These are phyloP conservation scores for Parnassius apollo DNA, from an alignment of 2,888 invertebrate genomes.

Conservation along the genomic window DNA sequence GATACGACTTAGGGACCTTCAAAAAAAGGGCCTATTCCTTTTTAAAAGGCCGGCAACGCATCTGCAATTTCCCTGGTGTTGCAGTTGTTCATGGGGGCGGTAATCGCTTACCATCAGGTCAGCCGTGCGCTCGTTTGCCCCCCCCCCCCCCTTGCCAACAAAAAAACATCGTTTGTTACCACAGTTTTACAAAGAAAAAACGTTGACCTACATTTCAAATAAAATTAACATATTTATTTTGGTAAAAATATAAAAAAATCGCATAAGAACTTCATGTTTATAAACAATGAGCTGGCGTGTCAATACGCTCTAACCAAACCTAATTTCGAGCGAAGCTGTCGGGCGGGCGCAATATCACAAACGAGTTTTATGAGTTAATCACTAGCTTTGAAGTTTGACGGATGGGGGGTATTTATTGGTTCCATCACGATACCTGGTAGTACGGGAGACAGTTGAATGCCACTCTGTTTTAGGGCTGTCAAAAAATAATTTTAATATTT, in stretches of 20 bases:
- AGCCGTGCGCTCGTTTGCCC: too few relatives aligned
- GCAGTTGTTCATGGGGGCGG: too few relatives aligned
- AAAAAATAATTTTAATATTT: background rate
- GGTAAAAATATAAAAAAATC: background rate
- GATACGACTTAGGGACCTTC: too few relatives aligned
- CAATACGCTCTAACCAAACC: slow-evolving; percentile 44
- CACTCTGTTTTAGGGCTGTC: slow-evolving; percentile 24
- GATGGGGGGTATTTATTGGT: slow-evolving; percentile 65
- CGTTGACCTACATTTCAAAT: background rate
- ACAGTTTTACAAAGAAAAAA: too few relatives aligned
- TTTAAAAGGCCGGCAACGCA: too few relatives aligned
- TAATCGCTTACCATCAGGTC: too few relatives aligned
- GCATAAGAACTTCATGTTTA: background rate
- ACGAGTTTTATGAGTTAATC: slow-evolving; percentile 73
- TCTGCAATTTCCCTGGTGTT: too few relatives aligned
- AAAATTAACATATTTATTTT: background rate
- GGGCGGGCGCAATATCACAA: slow-evolving; percentile 41
- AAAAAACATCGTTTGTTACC: too few relatives aligned
- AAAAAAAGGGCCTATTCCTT: too few relatives aligned
- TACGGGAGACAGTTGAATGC: background rate
- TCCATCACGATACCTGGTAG: slow-evolving; percentile 53
- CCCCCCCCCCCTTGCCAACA: too few relatives aligned
- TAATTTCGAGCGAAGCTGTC: slow-evolving; percentile 36
- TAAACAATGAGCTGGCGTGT: slow-evolving; percentile 50
- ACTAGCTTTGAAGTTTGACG: slow-evolving; percentile 73